Conservation (phyloP, 53 echinoderm and acorn worm genomes). For the Holothuria leucospilota region DNA sequence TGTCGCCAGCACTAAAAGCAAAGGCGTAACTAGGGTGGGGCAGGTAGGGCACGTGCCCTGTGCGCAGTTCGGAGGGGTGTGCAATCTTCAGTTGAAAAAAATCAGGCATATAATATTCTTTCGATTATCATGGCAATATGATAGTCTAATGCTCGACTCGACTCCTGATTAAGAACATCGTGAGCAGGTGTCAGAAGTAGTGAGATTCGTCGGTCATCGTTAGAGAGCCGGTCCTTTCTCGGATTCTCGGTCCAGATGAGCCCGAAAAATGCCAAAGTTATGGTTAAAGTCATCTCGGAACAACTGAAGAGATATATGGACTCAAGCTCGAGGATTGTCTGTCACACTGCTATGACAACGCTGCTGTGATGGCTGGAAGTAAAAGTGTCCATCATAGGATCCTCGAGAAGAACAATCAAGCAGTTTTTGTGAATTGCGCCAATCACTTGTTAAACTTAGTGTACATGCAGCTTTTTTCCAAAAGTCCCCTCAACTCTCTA, state of each 20-base stretch:
- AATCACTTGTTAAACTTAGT: not conserved
- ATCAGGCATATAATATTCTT: no score
- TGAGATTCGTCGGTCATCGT: conserved; percentile 7
- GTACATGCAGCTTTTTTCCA: no score
- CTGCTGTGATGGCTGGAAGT: conserved; percentile 32
- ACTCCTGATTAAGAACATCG: conserved; percentile 37
- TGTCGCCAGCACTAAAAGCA: no score
- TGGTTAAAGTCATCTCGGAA: not conserved
- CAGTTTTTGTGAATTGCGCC: not conserved
- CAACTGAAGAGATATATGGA: conserved; percentile 32
- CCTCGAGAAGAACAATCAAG: not conserved
- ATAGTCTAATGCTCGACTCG: no score
- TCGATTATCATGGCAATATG: no score
- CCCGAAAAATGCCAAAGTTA: conserved; percentile 23
- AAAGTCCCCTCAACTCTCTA: no score
- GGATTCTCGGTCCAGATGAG: not conserved
- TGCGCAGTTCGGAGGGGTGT: no score
- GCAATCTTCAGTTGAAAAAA: no score
- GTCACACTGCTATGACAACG: conserved; percentile 41
- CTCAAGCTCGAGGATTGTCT: conserved; percentile 10
- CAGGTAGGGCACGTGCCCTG: no score
- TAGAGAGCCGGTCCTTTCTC: no score
- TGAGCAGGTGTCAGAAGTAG: conserved; percentile 49
- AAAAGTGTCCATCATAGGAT: conserved; percentile 27
- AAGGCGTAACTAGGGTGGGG: no score